A percentile compares a stretch with the other conserved stretches of the same genome.
Conservation (phyloP, 2,888 invertebrate species). For the Cryptus viduatorius region DNA sequence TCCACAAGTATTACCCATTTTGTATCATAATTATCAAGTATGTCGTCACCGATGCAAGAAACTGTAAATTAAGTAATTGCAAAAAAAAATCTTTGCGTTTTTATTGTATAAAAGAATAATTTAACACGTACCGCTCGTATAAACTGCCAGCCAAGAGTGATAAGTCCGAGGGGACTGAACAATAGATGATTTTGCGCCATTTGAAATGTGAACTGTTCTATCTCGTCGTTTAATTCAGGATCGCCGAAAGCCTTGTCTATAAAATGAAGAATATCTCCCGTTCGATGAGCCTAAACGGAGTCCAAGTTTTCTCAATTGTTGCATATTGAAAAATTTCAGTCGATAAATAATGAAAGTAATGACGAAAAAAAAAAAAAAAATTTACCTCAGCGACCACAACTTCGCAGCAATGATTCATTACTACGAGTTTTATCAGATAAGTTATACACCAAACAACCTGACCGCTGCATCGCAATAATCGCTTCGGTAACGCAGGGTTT, state of each 20-base stretch:
- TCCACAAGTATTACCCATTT: neutral
- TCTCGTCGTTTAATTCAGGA: slow-evolving; percentile 45
- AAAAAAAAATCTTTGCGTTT: neutral
- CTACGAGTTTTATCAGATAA: slow-evolving; percentile 12
- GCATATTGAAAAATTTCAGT: neutral
- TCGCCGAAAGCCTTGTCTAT: slow-evolving; percentile 18
- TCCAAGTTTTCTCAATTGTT: neutral
- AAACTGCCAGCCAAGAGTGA: slow-evolving; percentile 59
- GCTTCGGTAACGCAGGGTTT: neutral
- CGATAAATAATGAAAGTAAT: neutral
- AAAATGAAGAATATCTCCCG: slow-evolving; percentile 50
- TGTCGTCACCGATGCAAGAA: slow-evolving; percentile 15
- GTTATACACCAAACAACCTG: neutral
- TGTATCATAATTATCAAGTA: slow-evolving; percentile 47
- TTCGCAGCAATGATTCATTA: slow-evolving; percentile 45
- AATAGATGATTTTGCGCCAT: slow-evolving; percentile 64
- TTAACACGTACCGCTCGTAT: slow-evolving; percentile 55
- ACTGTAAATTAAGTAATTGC: slow-evolving; percentile 24
- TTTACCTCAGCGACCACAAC: slow-evolving; percentile 40
- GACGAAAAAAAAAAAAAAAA: neutral
- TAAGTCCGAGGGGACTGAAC: slow-evolving; percentile 64
- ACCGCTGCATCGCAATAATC: neutral
- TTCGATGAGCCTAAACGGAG: slow-evolving; percentile 42
- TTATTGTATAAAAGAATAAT: neutral
- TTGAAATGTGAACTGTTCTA: slow-evolving; percentile 63